These are phyloP conservation scores for Stictonetta naevosa DNA, from an alignment of 2,113 vertebrate genomes.

Conservation along the genomic window DNA sequence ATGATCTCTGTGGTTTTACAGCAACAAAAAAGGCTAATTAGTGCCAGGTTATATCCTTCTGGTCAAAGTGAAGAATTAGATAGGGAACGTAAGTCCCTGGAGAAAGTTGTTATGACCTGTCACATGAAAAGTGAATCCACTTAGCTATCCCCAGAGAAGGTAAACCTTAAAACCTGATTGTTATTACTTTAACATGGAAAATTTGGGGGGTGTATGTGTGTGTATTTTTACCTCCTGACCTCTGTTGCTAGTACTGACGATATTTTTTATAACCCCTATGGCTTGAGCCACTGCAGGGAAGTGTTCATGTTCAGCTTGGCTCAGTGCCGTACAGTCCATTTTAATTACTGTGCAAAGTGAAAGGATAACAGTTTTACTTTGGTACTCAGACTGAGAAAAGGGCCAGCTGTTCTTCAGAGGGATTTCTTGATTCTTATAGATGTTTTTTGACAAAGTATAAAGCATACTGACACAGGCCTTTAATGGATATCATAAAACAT, in stretches of 20 bases:
- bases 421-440: constrained; percentile 25
- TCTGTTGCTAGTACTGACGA: neutral
- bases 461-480: neutral
- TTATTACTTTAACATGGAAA: neutral
- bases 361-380: constrained; percentile 29
- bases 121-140: neutral
- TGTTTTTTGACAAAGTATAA: neutral
- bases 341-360: constrained; percentile 42
- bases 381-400: neutral
- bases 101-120: constrained; percentile 12
- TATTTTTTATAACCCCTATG: constrained; percentile 46
- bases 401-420: neutral
- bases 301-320: constrained; percentile 22
- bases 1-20: constrained; percentile 6
- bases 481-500: neutral
- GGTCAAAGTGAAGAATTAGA: neutral
- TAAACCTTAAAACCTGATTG: neutral
- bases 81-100: neutral
- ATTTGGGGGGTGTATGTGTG: neutral
- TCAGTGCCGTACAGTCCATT: constrained; percentile 29
- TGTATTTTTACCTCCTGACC: constrained; percentile 15
- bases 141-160: neutral
- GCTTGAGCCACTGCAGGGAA: neutral
- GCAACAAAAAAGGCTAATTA: neutral
- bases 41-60: neutral